Evolutionary conservation across 2,888 invertebrate genomes (phyloP), one percentile per base, ranked within the genome.

Genomic region (Saturnia pavonia): DNA sequence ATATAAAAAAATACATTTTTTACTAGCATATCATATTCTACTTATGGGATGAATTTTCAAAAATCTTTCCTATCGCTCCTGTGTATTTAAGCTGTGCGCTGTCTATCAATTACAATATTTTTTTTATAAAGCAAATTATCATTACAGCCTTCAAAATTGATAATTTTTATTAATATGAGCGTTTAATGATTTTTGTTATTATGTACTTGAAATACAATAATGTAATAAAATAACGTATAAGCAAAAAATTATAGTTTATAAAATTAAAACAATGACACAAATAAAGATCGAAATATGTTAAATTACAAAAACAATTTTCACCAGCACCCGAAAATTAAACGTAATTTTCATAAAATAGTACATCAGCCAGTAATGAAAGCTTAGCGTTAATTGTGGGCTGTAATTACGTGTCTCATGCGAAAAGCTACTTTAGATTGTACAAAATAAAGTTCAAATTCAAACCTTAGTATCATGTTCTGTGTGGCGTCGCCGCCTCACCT

Each of bases 381-480:
- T 79, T 75, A 77, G 78, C 75, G 78, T 82, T 81, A 81, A 81
- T 81, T 82, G 82, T 75, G 76, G 51, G 42, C 42, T 34, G 48
- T 69, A 66, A 67, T 54, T 63, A 65, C 68, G 42, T 69, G n/a
- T 19, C 69, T 8, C 67, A 54, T 69, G 72, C 69, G 70, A 70
- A 82, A 78, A 78, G 22, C 68, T 72, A 71, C 75, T 74, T 76
- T 84, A 78, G 45, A 0, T 0, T 0, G 42, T 74, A 80, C 66
- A 76, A 76, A 84, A 90, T 91, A 91, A 89, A 89, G 87, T 86
- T 84, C 27, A 87, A 84, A 87, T 87, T 90, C 93, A 88, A 92
- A 94, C 94, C 94, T 94, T 94, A 94, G 92, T 88, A 94, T 90
- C 94, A 94, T 93, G 92, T 87, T 94, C 92, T 91, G 89, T 88